Percentiles rank a stretch among this genome's conserved stretches.
phyloP scores from a whole-genome alignment of 2,113 vertebrate genomes.

The Perccottus glenii region DNA sequence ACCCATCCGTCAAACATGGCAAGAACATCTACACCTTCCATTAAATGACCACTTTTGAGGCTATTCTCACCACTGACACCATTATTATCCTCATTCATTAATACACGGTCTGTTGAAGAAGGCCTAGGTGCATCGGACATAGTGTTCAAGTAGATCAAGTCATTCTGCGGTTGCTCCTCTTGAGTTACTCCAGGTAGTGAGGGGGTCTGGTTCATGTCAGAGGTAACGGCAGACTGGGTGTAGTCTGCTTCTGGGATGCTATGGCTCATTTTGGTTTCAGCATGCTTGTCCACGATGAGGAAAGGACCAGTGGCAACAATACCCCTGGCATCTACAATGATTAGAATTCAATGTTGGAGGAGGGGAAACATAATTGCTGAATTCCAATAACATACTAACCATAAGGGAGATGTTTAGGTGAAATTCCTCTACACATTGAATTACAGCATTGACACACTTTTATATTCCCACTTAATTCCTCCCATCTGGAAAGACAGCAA shows the following conservation, averaged over 20 bases:
- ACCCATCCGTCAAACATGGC: background rate
- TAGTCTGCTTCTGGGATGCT: accelerated
- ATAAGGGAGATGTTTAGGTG: slow-evolving; percentile 6
- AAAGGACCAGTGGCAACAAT: slow-evolving; percentile 55
- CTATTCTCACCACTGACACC: background rate
- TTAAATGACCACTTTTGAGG: background rate
- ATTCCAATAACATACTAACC: slow-evolving; percentile 33
- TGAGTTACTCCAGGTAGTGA: slow-evolving; percentile 46
- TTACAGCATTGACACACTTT: slow-evolving; percentile 68
- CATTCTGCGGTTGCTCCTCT: background rate
- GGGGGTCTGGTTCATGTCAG: slow-evolving; percentile 27
- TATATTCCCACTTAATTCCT: slow-evolving; percentile 54
- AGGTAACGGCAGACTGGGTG: slow-evolving; percentile 2
- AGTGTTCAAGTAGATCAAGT: background rate
- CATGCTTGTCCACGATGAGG: slow-evolving; percentile 29
- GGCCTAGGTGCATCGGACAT: too few species aligned
- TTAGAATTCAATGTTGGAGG: background rate
- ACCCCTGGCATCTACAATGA: slow-evolving; percentile 47
- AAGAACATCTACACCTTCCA: background rate
- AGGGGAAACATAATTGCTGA: background rate
- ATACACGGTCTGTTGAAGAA: background rate
- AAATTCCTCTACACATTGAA: slow-evolving; percentile 55
- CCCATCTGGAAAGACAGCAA: slow-evolving; percentile 58
- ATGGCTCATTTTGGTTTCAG: background rate
- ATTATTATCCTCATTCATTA: background rate